Evolutionary conservation across 2,113 vertebrate genomes (phyloP), one percentile per base, ranked within the genome.

Genomic region (Nycticebus coucang): DNA sequence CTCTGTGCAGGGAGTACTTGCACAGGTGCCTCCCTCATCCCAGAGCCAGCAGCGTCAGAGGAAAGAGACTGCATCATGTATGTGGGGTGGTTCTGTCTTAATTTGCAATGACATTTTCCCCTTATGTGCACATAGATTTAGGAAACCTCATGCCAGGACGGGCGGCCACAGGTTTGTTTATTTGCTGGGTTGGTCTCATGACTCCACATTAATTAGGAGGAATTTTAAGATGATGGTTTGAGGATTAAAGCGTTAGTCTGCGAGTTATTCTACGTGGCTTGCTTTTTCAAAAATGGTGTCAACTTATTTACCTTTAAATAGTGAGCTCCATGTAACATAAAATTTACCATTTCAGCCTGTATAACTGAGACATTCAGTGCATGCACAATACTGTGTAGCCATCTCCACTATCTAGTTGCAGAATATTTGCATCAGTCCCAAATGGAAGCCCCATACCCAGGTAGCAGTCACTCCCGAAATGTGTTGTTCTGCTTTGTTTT

Each of bases 1-100:
- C 33, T 74, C 5, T 8, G 7, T 66, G 22, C 22, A 11, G 0
- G 3, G 17, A 57, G 11, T 33, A 19, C 22, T 37, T 22, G n/a
- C 19, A 1, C 3, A 13, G 17, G 0, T 2, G 37, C 35, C 62
- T 12, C 5, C 0, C 1, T 30, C 4, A n/a, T 41, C 62, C 37
- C 9, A 35, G 45, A 77, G 11, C 21, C 22, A 71, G 6, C 5
- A 22, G 14, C 3, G 24, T 35, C 2, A 0, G 22, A 11, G 26
- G 66, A 69, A 55, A 64, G n/a, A 62, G 26, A 6, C 26, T 4
- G 53, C 2, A 19, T 8, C 35, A 18, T 2, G 21, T 17, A 11
- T 28, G 37, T 45, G 2, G 12, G 15, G 45, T 50, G 79, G 8
- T 60, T 86, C 41, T 12, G 0, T 59, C 57, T 83, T 72, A 2